Conservation (phyloP, 2,113 vertebrate species). For the Naja naja region DNA sequence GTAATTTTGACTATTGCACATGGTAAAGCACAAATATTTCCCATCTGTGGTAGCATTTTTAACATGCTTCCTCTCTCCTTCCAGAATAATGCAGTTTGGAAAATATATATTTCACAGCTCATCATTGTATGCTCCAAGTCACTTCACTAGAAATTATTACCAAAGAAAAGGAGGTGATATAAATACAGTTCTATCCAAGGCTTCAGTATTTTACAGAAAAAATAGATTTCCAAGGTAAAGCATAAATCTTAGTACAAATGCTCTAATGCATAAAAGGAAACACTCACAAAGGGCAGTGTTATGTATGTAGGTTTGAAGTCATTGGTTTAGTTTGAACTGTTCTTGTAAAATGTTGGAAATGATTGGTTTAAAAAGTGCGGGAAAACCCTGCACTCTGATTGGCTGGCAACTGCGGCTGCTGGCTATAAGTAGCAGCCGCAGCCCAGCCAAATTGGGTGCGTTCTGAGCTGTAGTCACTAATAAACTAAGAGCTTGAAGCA, state of each 20-base stretch:
- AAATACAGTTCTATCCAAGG: slow-evolving; percentile 26
- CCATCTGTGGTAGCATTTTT: background rate
- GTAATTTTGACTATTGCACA: background rate
- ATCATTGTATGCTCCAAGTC: background rate
- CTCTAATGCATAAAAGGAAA: rapidly evolving
- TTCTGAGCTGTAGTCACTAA: too few relatives aligned
- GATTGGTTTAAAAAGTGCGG: too few relatives aligned
- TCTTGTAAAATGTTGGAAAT: too few relatives aligned
- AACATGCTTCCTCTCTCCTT: slow-evolving; percentile 9
- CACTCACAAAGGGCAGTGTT: background rate
- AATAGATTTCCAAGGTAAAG: background rate
- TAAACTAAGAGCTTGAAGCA: too few relatives aligned
- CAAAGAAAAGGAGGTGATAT: slow-evolving; percentile 1
- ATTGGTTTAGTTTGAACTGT: too few relatives aligned
- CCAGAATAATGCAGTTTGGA: background rate
- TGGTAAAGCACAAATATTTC: background rate
- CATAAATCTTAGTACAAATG: background rate
- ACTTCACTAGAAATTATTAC: slow-evolving; percentile 43
- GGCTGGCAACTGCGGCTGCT: too few relatives aligned
- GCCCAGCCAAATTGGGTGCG: too few relatives aligned
- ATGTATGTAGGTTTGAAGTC: too few relatives aligned
- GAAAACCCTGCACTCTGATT: too few relatives aligned
- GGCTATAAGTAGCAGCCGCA: too few relatives aligned
- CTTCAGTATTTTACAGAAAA: background rate
- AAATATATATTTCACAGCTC: slow-evolving; percentile 28